A percentile compares a stretch with the other conserved stretches of the same genome.
phyloP scores from a whole-genome alignment of 2,888 invertebrate species.

The Sipha maydis region DNA sequence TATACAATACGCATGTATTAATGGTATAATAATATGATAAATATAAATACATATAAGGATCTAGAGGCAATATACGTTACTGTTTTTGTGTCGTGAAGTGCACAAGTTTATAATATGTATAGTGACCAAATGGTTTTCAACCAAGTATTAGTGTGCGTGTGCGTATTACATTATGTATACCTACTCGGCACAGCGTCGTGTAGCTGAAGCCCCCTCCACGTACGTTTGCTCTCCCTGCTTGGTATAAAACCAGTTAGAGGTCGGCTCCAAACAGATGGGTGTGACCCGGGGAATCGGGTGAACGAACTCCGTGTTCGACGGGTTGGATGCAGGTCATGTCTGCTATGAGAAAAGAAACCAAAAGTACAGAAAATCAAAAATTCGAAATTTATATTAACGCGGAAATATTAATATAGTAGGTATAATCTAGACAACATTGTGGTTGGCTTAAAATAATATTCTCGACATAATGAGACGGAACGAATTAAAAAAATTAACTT shows the following conservation, averaged over 20 bases:
- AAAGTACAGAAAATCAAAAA: constrained; percentile 49
- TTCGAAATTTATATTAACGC: background rate
- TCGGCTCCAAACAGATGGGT: constrained; percentile 54
- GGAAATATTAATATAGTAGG: background rate
- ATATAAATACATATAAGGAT: background rate
- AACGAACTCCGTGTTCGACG: constrained; percentile 41
- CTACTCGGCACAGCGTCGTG: constrained; percentile 37
- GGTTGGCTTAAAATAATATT: background rate
- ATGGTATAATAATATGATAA: background rate
- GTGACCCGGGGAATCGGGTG: constrained; percentile 48
- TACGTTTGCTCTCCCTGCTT: constrained; percentile 42
- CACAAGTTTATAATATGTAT: background rate
- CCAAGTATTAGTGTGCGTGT: background rate
- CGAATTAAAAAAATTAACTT: background rate
- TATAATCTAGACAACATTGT: background rate
- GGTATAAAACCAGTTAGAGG: constrained; percentile 59
- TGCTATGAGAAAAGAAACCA: constrained; percentile 49
- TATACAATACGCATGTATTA: background rate
- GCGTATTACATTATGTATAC: constrained; percentile 2
- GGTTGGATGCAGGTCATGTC: constrained; percentile 58
- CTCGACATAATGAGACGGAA: no score
- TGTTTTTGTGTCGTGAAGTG: background rate
- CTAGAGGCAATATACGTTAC: background rate
- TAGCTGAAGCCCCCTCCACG: constrained; percentile 17
- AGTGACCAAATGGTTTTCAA: background rate